phyloP scores from a whole-genome alignment of 2,888 invertebrate species.

The Achlya flavicornis region DNA sequence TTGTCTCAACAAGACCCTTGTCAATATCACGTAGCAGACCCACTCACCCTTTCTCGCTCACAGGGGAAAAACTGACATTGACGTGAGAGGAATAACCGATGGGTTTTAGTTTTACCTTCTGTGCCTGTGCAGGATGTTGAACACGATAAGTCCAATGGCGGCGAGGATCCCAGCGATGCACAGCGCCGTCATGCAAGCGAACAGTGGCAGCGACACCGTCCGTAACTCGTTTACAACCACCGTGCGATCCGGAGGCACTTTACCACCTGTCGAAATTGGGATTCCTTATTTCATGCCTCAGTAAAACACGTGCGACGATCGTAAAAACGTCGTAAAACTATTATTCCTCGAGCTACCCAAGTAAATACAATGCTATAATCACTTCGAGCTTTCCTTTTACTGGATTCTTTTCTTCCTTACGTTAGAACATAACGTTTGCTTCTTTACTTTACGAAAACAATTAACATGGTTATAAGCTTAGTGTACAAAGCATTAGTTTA shows the following conservation, averaged over 20 bases:
- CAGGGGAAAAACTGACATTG: slow-evolving; percentile 34
- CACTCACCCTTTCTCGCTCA: background rate
- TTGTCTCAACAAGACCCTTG: slow-evolving; percentile 37
- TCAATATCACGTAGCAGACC: slow-evolving; percentile 38
- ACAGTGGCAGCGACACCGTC: slow-evolving; percentile 94
- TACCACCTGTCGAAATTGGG: slow-evolving; percentile 84
- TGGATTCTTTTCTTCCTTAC: slow-evolving; percentile 6
- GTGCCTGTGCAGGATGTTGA: slow-evolving; percentile 96
- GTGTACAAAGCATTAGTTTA: slow-evolving; percentile 13
- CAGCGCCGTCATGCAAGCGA: slow-evolving; percentile 96
- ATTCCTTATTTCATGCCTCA: slow-evolving; percentile 16
- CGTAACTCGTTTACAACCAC: slow-evolving; percentile 93
- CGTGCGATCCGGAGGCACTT: slow-evolving; percentile 97
- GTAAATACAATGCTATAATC: slow-evolving; percentile 10
- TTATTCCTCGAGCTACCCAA: background rate
- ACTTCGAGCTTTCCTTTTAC: slow-evolving; percentile 19
- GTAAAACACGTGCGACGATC: slow-evolving; percentile 26
- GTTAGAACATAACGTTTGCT: slow-evolving; percentile 21
- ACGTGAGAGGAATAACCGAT: slow-evolving; percentile 29
- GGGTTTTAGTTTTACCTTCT: slow-evolving; percentile 87
- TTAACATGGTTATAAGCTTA: slow-evolving; percentile 19
- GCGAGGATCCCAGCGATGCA: slow-evolving; percentile 94
- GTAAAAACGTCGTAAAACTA: slow-evolving; percentile 30
- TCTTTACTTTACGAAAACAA: slow-evolving; percentile 28
- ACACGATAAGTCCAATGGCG: slow-evolving; percentile 93